phyloP scores from a whole-genome alignment of 2,113 vertebrate genomes.

The Oryzias melastigma region DNA sequence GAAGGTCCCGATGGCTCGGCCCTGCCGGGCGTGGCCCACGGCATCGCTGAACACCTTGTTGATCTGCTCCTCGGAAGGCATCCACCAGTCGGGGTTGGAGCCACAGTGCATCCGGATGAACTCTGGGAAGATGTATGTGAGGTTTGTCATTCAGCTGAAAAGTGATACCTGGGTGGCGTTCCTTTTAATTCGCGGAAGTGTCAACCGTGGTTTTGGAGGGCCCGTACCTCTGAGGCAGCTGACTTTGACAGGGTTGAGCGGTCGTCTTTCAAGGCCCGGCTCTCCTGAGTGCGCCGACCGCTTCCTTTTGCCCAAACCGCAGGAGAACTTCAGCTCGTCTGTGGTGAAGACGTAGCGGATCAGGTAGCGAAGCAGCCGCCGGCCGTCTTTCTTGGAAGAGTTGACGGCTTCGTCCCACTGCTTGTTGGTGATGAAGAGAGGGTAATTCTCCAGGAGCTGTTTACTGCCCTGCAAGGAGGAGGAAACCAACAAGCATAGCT shows the following conservation, averaged over 20 bases:
- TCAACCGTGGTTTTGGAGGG: background rate
- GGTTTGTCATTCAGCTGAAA: too few relatives aligned
- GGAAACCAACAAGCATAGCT: background rate
- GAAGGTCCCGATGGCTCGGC: constrained; percentile 93
- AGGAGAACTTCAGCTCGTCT: constrained; percentile 99
- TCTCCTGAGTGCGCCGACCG: constrained; percentile 97
- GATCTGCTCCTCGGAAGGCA: constrained; percentile 98
- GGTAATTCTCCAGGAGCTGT: constrained; percentile 97
- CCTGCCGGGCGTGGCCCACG: constrained; percentile 94
- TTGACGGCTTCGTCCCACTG: constrained; percentile 99
- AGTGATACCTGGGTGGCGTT: too few relatives aligned
- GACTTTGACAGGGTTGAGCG: constrained; percentile 98
- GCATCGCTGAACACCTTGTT: constrained; percentile 99
- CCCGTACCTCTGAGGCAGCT: constrained; percentile 98
- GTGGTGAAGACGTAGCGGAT: constrained; percentile 99
- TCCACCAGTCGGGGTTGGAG: constrained; percentile 99
- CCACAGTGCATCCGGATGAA: constrained; percentile 99
- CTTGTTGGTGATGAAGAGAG: constrained; percentile 98
- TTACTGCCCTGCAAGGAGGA: constrained; percentile 88
- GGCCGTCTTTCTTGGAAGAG: constrained; percentile 97
- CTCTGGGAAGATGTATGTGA: constrained; percentile 74
- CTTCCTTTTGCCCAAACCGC: constrained; percentile 98
- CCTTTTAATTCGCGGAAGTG: too few relatives aligned
- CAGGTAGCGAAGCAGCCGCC: constrained; percentile 95
- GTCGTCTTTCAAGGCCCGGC: constrained; percentile 93